phyloP scores from a whole-genome alignment of 2,797 vertebrate genomes.

The Microtus agrestis region DNA sequence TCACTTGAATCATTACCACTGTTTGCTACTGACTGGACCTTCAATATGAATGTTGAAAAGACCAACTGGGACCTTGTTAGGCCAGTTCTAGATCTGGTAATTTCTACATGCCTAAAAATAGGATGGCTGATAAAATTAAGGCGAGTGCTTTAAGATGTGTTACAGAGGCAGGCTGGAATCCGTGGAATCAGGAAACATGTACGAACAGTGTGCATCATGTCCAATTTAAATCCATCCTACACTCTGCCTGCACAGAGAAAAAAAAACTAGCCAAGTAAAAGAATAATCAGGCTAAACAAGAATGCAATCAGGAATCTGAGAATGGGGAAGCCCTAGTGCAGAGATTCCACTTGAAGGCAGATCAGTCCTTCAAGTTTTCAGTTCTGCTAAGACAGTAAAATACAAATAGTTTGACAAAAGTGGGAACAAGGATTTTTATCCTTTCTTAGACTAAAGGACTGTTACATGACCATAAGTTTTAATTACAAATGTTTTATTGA shows the following conservation, averaged over 20 bases:
- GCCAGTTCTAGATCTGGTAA: neutral
- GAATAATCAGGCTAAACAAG: neutral
- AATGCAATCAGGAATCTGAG: neutral
- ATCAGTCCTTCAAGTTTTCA: neutral
- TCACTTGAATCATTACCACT: neutral
- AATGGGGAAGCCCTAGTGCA: neutral
- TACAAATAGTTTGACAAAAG: neutral
- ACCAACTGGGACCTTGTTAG: neutral
- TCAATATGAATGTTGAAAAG: neutral
- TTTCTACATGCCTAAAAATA: neutral
- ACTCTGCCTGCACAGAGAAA: neutral
- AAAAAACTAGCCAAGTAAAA: neutral
- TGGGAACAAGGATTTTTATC: neutral
- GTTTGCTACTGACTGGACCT: neutral
- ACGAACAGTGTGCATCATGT: neutral
- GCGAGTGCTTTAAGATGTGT: neutral
- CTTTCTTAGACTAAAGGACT: neutral
- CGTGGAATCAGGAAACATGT: neutral
- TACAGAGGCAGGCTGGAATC: neutral
- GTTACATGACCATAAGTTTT: neutral
- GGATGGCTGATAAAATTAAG: neutral
- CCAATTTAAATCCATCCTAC: neutral
- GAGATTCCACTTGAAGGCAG: neutral
- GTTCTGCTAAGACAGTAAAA: neutral
- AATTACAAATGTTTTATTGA: neutral